A percentile compares a stretch with the other conserved stretches of the same genome.
Evolutionary conservation across 1,140 invertebrate genomes (phyloP).

Genomic region (Drosophila azteca): DNA sequence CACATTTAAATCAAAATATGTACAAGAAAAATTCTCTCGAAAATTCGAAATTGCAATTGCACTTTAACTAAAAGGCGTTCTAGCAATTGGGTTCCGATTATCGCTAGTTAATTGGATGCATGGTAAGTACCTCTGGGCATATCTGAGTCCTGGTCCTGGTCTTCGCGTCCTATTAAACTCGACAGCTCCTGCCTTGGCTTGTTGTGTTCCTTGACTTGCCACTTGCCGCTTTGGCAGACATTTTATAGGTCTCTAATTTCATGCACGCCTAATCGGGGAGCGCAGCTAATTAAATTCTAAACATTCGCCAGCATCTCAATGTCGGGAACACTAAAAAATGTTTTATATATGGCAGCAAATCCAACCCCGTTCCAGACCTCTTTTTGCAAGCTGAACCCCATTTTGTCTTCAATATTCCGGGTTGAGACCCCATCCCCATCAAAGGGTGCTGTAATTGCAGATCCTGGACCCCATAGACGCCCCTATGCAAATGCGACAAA

Average conservation of each 20-base stretch:
- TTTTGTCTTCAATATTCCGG: background rate
- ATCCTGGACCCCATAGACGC: conserved; percentile 63
- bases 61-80: too few species aligned
- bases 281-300: conserved; percentile 82
- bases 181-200: background rate
- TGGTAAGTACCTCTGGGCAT: too few species aligned
- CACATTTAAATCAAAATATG: too few species aligned
- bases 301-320: conserved; percentile 61
- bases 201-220: conserved; percentile 7
- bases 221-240: conserved; percentile 32
- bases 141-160: too few species aligned
- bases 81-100: too few species aligned
- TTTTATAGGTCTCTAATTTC: conserved; percentile 60
- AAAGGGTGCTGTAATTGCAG: conserved; percentile 68
- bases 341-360: conserved; percentile 64
- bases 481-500: conserved; percentile 72
- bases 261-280: conserved; percentile 68
- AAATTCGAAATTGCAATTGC: too few species aligned
- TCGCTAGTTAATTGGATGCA: too few species aligned
- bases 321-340: conserved; percentile 67
- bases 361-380: background rate
- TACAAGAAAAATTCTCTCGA: too few species aligned
- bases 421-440: conserved; percentile 21
- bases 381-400: background rate
- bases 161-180: too few species aligned